Evolutionary conservation across 2,113 vertebrate species (phyloP), one percentile per base, ranked within the genome.

Genomic region (Epinephelus moara): DNA sequence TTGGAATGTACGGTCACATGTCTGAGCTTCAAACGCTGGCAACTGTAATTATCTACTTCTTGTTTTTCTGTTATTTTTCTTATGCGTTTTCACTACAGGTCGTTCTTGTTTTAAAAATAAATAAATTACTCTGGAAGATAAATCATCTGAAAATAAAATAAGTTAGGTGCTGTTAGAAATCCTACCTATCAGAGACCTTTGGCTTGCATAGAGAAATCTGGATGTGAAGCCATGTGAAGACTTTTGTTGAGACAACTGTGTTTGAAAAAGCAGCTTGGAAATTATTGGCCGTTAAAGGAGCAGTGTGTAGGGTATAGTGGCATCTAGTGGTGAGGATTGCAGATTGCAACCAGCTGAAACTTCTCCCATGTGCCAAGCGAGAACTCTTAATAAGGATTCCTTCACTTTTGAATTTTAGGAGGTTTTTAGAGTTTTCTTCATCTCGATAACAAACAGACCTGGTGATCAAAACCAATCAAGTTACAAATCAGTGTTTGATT

Each of bases 141-240:
- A 66, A 21, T 56, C 2, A 71, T 49, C 17, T 67, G 40, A 52
- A 72, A 63, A 42, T 69, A 55, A 80, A 72, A 66, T 14, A 33
- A 70, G 19, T 64, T 50, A 76, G 12, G 23, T 55, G 23, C 40
- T n/a, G 6, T 53, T 56, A 42, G 42, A 82, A 57, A 68, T 42
- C 42, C 27, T 37, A 63, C 13, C 42, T 33, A 33, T 21, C 21
- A n/a, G 23, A 71, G 33, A 77, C 18, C 62, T 87, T 89, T 82
- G 78, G 72, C 64, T 90, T 92, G 77, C 82, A 92, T 87, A 87
- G 69, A 81, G 14, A 85, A 53, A 18, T 18, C 59, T 12, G 17
- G 14, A 49, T 8, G 12, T 23, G 55, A 62, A 55, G 62, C 37
- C 23, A 11, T 68, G 3, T 59, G 18, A 15, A 69, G 66, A 47